Evolutionary conservation across 1,140 invertebrate species (phyloP).

Genomic region (Ooceraea biroi): DNA sequence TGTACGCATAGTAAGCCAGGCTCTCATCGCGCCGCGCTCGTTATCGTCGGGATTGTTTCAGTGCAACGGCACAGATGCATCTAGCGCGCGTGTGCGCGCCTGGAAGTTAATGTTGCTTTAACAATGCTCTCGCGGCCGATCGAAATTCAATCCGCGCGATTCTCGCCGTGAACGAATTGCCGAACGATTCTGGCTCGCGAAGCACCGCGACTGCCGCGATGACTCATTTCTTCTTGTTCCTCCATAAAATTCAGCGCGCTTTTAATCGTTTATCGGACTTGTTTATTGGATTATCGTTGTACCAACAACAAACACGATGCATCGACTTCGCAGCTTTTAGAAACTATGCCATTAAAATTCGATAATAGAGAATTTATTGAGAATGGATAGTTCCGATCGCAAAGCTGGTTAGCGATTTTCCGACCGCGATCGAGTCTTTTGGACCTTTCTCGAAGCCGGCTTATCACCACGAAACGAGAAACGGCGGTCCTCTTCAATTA

Average conservation of each 20-base stretch:
- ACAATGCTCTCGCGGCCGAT: not conserved
- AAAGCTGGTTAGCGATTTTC: too few species aligned
- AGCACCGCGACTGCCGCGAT: not conserved
- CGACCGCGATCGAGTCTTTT: too few species aligned
- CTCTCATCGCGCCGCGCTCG: not conserved
- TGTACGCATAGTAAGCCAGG: not conserved
- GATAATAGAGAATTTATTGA: too few species aligned
- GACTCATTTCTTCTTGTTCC: not conserved
- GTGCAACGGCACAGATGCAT: slow-evolving; percentile 13
- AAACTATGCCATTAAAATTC: too few species aligned
- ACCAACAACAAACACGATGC: too few species aligned
- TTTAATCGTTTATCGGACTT: not conserved
- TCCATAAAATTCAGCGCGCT: not conserved
- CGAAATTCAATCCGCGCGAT: slow-evolving; percentile 21
- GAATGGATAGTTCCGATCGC: too few species aligned
- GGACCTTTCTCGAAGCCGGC: too few species aligned
- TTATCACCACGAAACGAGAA: too few species aligned
- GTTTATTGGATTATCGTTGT: not conserved
- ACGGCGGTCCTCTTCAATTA: too few species aligned
- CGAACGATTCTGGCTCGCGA: not conserved
- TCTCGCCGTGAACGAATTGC: not conserved
- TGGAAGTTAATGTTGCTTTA: slow-evolving; percentile 1
- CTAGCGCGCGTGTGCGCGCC: slow-evolving; percentile 22
- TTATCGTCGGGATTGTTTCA: slow-evolving; percentile 28
- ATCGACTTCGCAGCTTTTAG: too few species aligned